These are phyloP conservation scores for Patella pellucida DNA, from an alignment of 2,888 invertebrate genomes.

Conservation along the genomic window DNA sequence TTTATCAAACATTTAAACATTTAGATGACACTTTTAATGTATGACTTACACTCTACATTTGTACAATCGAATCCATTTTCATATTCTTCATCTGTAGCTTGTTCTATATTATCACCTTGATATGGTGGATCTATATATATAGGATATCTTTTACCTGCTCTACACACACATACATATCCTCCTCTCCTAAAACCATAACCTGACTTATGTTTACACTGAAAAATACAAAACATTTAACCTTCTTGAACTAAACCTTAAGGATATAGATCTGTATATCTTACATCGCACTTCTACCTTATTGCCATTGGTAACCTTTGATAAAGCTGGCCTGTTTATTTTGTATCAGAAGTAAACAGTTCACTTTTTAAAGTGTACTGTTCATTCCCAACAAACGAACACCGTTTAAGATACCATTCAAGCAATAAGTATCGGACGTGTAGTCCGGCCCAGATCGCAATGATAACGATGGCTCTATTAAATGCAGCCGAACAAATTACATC, in stretches of 20 bases:
- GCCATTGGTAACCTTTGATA: too few relatives aligned
- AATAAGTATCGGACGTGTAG: too few relatives aligned
- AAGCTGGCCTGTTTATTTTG: too few relatives aligned
- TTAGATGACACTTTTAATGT: neutral
- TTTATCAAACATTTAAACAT: neutral
- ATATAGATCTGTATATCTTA: too few relatives aligned
- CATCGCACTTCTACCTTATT: too few relatives aligned
- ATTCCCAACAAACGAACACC: too few relatives aligned
- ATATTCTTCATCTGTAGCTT: slow-evolving; percentile 91
- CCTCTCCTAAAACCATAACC: slow-evolving; percentile 96
- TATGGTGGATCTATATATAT: slow-evolving; percentile 87
- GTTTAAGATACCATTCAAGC: too few relatives aligned
- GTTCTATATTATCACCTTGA: slow-evolving; percentile 91
- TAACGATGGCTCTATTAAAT: too few relatives aligned
- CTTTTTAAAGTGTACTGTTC: too few relatives aligned
- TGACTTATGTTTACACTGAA: slow-evolving; percentile 91
- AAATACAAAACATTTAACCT: slow-evolving; percentile 20
- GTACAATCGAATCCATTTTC: slow-evolving; percentile 75
- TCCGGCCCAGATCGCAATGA: too few relatives aligned
- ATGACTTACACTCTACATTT: slow-evolving; percentile 36
- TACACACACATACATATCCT: slow-evolving; percentile 80
- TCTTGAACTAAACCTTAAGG: neutral
- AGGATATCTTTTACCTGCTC: slow-evolving; percentile 88
- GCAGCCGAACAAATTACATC: too few relatives aligned
- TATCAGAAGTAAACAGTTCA: too few relatives aligned